Evolutionary conservation across 2,888 invertebrate genomes (phyloP).

Genomic region (Bimastos eiseni): DNA sequence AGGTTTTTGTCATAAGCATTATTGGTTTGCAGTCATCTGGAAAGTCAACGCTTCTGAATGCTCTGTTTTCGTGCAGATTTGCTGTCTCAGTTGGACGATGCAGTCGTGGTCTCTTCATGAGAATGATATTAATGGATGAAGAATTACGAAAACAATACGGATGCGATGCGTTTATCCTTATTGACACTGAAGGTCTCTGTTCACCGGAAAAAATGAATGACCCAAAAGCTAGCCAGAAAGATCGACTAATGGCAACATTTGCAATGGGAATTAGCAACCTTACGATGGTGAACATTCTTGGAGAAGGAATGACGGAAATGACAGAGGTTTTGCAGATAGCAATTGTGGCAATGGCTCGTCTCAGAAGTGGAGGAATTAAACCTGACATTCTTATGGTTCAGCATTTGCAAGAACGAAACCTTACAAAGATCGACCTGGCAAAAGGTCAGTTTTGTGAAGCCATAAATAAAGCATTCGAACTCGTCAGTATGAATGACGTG

Average conservation of each 20-base stretch:
- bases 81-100: slow-evolving; percentile 16
- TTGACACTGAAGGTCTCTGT: slow-evolving; percentile 18
- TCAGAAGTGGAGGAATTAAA: background rate
- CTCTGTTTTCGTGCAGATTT: slow-evolving; percentile 17
- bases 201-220: slow-evolving; percentile 16
- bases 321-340: background rate
- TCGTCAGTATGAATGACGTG: background rate
- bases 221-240: slow-evolving; percentile 7
- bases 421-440: background rate
- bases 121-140: background rate
- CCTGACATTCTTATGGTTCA: slow-evolving; percentile 7
- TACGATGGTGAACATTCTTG: slow-evolving; percentile 6
- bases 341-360: slow-evolving; percentile 7
- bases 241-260: background rate
- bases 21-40: slow-evolving; percentile 16
- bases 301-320: slow-evolving; percentile 22
- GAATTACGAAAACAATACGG: background rate
- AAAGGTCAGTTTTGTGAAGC: slow-evolving; percentile 17
- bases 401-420: slow-evolving; percentile 14
- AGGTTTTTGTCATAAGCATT: slow-evolving; percentile 5
- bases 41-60: slow-evolving; percentile 15
- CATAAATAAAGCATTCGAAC: background rate
- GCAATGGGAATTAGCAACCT: slow-evolving; percentile 17
- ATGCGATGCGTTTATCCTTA: background rate
- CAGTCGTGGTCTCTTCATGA: slow-evolving; percentile 17